Percentiles rank a stretch among this genome's conserved stretches.
phyloP scores from a whole-genome alignment of 1,140 invertebrate species.

The Drosophila oshimai region DNA sequence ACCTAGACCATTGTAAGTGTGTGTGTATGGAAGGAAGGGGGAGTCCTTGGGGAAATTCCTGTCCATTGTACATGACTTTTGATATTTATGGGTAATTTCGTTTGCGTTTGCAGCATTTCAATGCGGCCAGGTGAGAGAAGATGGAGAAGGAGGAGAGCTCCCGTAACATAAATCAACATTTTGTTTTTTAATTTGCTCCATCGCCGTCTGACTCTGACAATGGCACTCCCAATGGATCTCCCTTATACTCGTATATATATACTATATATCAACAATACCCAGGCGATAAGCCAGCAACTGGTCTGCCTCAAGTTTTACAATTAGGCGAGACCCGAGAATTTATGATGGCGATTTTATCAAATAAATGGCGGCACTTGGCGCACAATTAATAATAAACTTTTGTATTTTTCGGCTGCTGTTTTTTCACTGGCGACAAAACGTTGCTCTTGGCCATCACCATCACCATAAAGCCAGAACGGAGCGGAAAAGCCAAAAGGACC shows the following conservation, averaged over 20 bases:
- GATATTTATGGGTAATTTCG: constrained; percentile 81
- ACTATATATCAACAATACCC: constrained; percentile 25
- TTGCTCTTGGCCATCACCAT: constrained; percentile 27
- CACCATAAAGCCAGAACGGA: background rate
- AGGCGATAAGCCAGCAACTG: constrained; percentile 48
- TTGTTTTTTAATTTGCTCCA: constrained; percentile 77
- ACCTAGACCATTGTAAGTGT: constrained; percentile 30
- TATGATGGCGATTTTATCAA: constrained; percentile 78
- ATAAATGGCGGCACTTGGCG: constrained; percentile 76
- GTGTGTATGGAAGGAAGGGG: background rate
- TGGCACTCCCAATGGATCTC: constrained; percentile 36
- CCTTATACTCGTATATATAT: constrained; percentile 20
- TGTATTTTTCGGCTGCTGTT: constrained; percentile 21
- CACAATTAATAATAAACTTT: constrained; percentile 77
- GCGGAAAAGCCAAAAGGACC: background rate
- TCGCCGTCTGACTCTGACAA: constrained; percentile 68
- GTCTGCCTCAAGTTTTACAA: constrained; percentile 71
- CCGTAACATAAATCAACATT: constrained; percentile 75
- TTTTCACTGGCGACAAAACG: constrained; percentile 49
- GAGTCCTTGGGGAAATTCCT: constrained; percentile 72
- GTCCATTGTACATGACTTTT: constrained; percentile 81
- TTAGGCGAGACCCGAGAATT: constrained; percentile 63
- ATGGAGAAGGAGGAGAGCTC: constrained; percentile 1
- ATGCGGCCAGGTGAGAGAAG: constrained; percentile 61
- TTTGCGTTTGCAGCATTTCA: constrained; percentile 75